These are phyloP conservation scores for Gymnorhina tibicen DNA, from an alignment of 2,113 vertebrate species.

Conservation along the genomic window DNA sequence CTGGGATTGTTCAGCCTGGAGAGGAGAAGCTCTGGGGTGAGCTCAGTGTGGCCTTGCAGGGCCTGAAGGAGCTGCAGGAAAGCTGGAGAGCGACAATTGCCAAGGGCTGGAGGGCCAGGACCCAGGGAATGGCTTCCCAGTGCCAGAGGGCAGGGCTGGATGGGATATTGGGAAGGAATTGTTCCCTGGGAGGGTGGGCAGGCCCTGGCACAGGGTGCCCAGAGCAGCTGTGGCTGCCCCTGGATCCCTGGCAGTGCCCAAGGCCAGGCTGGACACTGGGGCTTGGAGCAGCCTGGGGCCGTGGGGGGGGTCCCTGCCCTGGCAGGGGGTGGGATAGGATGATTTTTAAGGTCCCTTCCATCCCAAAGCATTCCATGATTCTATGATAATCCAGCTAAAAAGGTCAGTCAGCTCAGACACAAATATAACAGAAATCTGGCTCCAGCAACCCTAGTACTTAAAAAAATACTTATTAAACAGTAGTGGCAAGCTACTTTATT, in stretches of 20 bases:
- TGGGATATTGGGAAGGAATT: not conserved
- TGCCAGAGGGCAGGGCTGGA: not conserved
- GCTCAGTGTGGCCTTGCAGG: too few species aligned
- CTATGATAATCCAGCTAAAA: not conserved
- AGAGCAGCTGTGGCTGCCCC: not conserved
- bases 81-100: too few species aligned
- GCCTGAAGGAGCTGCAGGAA: too few species aligned
- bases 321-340: fast-evolving
- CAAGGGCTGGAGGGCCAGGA: not conserved
- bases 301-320: not conserved
- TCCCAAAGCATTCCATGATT: not conserved
- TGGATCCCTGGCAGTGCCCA: not conserved
- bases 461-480: not conserved
- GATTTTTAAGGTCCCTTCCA: not conserved
- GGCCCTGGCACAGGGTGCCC: not conserved
- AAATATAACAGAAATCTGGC: not conserved
- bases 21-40: too few species aligned
- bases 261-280: not conserved
- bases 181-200: not conserved
- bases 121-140: not conserved
- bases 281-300: not conserved
- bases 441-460: not conserved
- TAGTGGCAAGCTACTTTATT: not conserved
- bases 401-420: not conserved
- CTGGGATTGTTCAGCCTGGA: too few species aligned